Conservation (phyloP, 2,797 vertebrate species). For the Oryzias sinensis region DNA sequence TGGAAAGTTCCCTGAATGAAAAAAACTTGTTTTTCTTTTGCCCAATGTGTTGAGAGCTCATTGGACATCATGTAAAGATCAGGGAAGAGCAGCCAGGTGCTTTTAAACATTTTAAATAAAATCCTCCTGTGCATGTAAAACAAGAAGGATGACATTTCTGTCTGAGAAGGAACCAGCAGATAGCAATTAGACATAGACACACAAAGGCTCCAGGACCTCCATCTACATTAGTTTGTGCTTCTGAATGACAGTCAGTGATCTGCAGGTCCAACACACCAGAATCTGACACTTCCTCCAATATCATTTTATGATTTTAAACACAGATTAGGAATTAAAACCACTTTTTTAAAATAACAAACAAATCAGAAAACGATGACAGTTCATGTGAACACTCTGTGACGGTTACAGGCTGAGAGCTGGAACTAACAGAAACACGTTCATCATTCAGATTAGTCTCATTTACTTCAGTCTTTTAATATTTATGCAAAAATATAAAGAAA, state of each 20-base stretch:
- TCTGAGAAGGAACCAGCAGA: constrained; percentile 58
- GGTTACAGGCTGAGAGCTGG: no score
- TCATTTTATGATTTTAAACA: no score
- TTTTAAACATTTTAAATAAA: constrained; percentile 64
- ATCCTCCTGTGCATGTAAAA: constrained; percentile 58
- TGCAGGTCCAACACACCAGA: no score
- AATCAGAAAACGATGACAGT: no score
- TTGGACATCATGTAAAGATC: constrained; percentile 29
- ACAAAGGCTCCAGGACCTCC: constrained; percentile 47
- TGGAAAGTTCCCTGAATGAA: constrained; percentile 25
- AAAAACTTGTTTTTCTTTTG: constrained; percentile 17
- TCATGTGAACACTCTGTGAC: no score
- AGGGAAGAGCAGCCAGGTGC: constrained; percentile 43
- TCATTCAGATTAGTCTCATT: no score
- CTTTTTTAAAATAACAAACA: no score
- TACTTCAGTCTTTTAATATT: no score
- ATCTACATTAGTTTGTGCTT: constrained; percentile 22
- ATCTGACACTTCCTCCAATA: no score
- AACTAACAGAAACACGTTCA: no score
- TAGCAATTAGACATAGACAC: constrained; percentile 38
- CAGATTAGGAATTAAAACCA: no score
- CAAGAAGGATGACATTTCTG: constrained; percentile 66
- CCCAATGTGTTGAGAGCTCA: constrained; percentile 14
- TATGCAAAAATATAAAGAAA: no score
- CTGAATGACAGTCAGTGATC: constrained; percentile 28